These are phyloP conservation scores for Hippolais icterina DNA, from an alignment of 2,113 vertebrate species.

Conservation along the genomic window DNA sequence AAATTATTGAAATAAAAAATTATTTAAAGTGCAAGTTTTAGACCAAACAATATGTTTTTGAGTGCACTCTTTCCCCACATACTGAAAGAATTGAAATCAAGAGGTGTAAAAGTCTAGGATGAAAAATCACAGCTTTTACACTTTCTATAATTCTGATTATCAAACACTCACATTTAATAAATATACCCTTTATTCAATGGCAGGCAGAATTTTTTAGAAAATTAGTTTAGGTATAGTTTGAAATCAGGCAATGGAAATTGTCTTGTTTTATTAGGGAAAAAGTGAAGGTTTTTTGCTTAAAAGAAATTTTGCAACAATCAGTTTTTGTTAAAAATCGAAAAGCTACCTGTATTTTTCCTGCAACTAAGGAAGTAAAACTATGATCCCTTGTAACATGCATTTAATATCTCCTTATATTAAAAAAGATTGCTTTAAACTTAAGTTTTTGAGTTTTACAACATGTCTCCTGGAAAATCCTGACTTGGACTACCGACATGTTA, in stretches of 20 bases:
- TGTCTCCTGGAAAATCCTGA: neutral
- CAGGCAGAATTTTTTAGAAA: neutral
- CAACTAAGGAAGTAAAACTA: neutral
- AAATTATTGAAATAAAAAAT: neutral
- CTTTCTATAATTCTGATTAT: slow-evolving; percentile 25
- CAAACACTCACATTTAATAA: slow-evolving; percentile 3
- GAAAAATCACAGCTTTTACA: slow-evolving; percentile 32
- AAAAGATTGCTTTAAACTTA: neutral
- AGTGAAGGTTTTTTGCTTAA: neutral
- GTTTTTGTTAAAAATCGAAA: neutral
- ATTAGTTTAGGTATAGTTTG: neutral
- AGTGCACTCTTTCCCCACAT: neutral
- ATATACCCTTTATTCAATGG: neutral
- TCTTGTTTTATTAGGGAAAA: neutral
- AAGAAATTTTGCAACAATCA: neutral
- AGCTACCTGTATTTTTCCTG: neutral
- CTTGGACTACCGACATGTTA: neutral
- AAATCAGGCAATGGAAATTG: neutral
- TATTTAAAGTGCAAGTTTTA: neutral
- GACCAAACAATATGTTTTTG: neutral
- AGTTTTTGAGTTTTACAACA: neutral
- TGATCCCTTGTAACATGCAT: neutral
- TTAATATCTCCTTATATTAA: slow-evolving; percentile 11
- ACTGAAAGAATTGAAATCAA: neutral
- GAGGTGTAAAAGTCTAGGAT: neutral